Percentiles rank a stretch among this genome's conserved stretches.
Evolutionary conservation across 1,140 invertebrate species (phyloP).

Genomic region (Stegodyphus mimosarum): DNA sequence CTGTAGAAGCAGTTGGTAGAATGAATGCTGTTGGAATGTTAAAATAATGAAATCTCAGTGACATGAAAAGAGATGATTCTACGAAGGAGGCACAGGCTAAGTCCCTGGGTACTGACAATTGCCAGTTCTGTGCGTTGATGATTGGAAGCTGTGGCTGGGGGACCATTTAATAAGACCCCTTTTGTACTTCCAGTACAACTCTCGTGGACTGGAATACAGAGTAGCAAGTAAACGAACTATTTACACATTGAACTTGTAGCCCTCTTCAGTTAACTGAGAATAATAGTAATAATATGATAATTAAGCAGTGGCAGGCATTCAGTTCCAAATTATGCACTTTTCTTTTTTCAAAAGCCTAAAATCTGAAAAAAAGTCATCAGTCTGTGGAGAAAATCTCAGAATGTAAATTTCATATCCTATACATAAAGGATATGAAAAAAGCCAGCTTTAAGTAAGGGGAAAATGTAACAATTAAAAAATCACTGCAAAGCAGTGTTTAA

Average conservation of each 20-base stretch:
- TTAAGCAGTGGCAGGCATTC: too few species aligned
- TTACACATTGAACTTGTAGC: neutral
- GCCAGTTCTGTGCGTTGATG: conserved; percentile 60
- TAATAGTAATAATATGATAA: too few species aligned
- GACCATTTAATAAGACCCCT: conserved; percentile 16
- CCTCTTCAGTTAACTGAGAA: neutral
- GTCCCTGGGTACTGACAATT: conserved; percentile 51
- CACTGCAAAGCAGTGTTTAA: too few species aligned
- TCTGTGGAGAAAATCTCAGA: too few species aligned
- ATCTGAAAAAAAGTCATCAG: too few species aligned
- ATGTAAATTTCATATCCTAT: too few species aligned
- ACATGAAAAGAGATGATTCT: conserved; percentile 40
- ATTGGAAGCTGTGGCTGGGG: conserved; percentile 59
- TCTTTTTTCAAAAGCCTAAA: too few species aligned
- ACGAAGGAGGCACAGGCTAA: conserved; percentile 60
- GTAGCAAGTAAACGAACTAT: conserved; percentile 24
- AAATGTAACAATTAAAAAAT: too few species aligned
- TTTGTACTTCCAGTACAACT: conserved; percentile 56
- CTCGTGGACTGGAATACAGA: conserved; percentile 55
- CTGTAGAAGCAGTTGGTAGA: neutral
- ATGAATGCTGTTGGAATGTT: neutral
- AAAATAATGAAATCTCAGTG: neutral
- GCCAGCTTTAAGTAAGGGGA: too few species aligned
- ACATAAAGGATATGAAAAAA: too few species aligned
- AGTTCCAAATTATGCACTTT: too few species aligned